These are phyloP conservation scores for Lacanobia oleracea DNA, from an alignment of 2,888 invertebrate genomes.

Conservation along the genomic window DNA sequence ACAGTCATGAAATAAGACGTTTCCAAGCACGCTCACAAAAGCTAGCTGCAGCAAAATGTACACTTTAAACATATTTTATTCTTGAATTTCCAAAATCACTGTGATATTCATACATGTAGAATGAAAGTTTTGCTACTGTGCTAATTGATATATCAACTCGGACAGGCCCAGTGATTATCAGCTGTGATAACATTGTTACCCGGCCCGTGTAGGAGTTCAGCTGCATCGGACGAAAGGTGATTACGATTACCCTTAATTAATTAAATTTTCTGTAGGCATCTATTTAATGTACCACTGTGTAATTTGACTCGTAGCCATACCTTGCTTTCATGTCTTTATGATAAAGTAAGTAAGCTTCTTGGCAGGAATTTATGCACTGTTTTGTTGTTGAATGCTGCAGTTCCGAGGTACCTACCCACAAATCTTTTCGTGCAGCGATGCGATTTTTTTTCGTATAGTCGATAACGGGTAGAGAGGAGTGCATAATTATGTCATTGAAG, in stretches of 20 bases:
- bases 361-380: background rate
- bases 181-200: conserved; percentile 75
- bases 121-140: conserved; percentile 68
- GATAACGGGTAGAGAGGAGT: too few relatives aligned
- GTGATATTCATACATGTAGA: conserved; percentile 57
- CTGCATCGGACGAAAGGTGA: conserved; percentile 69
- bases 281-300: conserved; percentile 7
- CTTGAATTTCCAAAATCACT: conserved; percentile 49
- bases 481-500: too few relatives aligned
- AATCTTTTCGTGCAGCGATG: too few relatives aligned
- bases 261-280: background rate
- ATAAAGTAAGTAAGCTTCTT: conserved; percentile 2
- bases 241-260: conserved; percentile 63
- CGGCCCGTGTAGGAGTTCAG: conserved; percentile 62
- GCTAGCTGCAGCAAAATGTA: conserved; percentile 67
- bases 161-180: conserved; percentile 74
- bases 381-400: too few relatives aligned
- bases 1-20: conserved; percentile 83
- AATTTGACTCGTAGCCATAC: background rate
- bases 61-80: conserved; percentile 71
- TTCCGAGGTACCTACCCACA: too few relatives aligned
- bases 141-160: conserved; percentile 64
- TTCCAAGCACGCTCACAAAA: conserved; percentile 67
- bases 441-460: too few relatives aligned
- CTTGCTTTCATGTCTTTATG: conserved; percentile 2